A percentile compares a stretch with the other conserved stretches of the same genome.
Conservation (phyloP, 2,888 invertebrate species). For the Drosophila austrosaltans region DNA sequence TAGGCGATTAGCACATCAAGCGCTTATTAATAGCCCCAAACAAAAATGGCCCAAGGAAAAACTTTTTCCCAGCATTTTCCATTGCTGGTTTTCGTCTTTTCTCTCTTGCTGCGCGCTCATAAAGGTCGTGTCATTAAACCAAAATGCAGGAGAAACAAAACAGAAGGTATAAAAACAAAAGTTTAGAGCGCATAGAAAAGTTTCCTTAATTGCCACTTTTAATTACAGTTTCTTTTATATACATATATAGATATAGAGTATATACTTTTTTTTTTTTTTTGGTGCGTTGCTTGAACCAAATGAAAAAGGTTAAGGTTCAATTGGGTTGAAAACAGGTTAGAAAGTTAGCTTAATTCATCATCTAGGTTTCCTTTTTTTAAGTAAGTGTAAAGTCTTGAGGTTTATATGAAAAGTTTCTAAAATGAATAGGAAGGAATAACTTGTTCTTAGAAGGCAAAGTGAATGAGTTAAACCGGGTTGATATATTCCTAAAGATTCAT, state of each 20-base stretch:
- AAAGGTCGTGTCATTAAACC: slow-evolving; percentile 45
- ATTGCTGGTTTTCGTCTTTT: not conserved
- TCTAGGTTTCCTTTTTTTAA: not conserved
- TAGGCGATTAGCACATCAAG: slow-evolving; percentile 75
- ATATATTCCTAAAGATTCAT: not conserved
- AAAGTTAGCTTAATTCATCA: not conserved
- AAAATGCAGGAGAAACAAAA: slow-evolving; percentile 21
- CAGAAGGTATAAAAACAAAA: slow-evolving; percentile 58
- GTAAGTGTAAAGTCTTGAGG: not conserved
- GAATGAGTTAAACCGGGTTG: not conserved
- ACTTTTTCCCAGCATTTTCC: slow-evolving; percentile 43
- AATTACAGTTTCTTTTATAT: slow-evolving; percentile 64
- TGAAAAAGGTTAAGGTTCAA: slow-evolving; percentile 4
- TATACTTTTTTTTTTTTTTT: not conserved
- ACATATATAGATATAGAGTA: not conserved
- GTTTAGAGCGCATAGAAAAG: slow-evolving; percentile 70
- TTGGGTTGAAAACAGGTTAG: not conserved
- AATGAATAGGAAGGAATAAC: too few species aligned
- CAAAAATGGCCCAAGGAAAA: slow-evolving; percentile 52
- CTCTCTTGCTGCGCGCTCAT: slow-evolving; percentile 36
- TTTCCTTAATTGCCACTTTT: slow-evolving; percentile 68
- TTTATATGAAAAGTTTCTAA: not conserved
- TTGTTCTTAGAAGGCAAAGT: too few species aligned
- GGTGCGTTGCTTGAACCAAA: not conserved
- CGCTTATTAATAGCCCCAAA: slow-evolving; percentile 70